A percentile compares a stretch with the other conserved stretches of the same genome.
These are phyloP conservation scores for Phalacrocorax carbo DNA, from an alignment of 2,113 vertebrate genomes.

Conservation along the genomic window DNA sequence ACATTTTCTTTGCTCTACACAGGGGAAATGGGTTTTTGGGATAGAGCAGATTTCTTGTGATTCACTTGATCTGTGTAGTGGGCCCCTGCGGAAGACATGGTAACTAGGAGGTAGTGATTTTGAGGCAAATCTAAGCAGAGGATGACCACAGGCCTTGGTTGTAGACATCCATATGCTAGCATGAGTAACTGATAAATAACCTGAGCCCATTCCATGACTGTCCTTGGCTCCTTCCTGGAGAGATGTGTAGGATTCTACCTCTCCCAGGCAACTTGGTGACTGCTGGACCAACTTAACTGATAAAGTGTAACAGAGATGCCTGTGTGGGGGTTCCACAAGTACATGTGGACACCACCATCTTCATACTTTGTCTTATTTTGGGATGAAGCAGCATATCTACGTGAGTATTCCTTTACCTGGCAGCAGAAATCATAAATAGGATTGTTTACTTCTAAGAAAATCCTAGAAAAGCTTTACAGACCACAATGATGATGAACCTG, in stretches of 20 bases:
- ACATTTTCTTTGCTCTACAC: not conserved
- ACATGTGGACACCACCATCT: not conserved
- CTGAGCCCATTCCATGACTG: not conserved
- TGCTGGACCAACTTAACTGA: not conserved
- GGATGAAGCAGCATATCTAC: not conserved
- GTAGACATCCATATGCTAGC: not conserved
- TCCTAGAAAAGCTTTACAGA: not conserved
- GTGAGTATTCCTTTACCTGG: not conserved
- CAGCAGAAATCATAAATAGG: not conserved
- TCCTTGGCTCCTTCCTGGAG: not conserved
- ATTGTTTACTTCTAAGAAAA: not conserved
- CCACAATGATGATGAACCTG: rapidly evolving
- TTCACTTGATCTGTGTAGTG: not conserved
- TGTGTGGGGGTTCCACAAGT: not conserved
- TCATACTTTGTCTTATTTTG: not conserved
- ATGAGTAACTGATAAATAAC: not conserved
- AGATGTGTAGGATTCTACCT: not conserved
- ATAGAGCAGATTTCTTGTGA: not conserved
- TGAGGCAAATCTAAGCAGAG: not conserved
- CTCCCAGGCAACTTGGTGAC: not conserved
- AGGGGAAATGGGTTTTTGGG: not conserved
- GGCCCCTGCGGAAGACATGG: not conserved
- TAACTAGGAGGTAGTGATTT: not conserved
- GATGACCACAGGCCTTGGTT: not conserved
- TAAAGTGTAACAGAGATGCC: not conserved